Evolutionary conservation across 2,113 vertebrate genomes (phyloP), one percentile per base, ranked within the genome.

Genomic region (Sceloporus undulatus): DNA sequence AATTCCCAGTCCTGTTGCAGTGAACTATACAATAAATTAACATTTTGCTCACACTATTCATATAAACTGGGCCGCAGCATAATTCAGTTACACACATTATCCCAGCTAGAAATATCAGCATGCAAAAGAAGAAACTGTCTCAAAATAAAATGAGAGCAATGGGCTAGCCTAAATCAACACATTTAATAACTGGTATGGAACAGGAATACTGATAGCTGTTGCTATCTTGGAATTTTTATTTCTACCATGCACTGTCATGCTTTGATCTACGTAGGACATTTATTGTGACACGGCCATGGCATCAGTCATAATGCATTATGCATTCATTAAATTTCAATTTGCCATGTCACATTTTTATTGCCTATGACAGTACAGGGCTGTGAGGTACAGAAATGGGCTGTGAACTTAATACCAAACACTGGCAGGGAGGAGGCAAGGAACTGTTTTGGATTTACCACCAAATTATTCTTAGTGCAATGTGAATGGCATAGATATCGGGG

Each of bases 101-200:
- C 4, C 48, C 16, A 29, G 54, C 38, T 23, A 82, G 56, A 82
- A 56, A 52, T 76, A 52, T 29, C 56, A 52, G 11, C 9, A 54
- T 66, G 42, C 18, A 80, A 48, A 38, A 38, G 40, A 65, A 75
- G 59, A 62, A 42, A 5, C 23, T 6, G 6, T 23, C 34, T 40
- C 65, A 84, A 83, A 83, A 83, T 25, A 66, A 84, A 78, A 87
- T 9, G 23, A 48, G 38, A 82, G 27, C 42, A 38, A n/a, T 25
- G 16, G 29, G 74, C 62, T 79, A 62, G 11, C 70, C 71, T 66
- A 81, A 82, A 83, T 38, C 38, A 74, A 52, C 40, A 68, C 29
- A 9, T 27, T 56, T 71, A 77, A 38, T 77, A 23, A 34, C 9
- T 66, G 27, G n/a, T 65, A 79, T 54, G 9, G 27, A 70, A 78